These are phyloP conservation scores for Drosophila barbarae DNA, from an alignment of 2,888 invertebrate genomes.

Conservation along the genomic window DNA sequence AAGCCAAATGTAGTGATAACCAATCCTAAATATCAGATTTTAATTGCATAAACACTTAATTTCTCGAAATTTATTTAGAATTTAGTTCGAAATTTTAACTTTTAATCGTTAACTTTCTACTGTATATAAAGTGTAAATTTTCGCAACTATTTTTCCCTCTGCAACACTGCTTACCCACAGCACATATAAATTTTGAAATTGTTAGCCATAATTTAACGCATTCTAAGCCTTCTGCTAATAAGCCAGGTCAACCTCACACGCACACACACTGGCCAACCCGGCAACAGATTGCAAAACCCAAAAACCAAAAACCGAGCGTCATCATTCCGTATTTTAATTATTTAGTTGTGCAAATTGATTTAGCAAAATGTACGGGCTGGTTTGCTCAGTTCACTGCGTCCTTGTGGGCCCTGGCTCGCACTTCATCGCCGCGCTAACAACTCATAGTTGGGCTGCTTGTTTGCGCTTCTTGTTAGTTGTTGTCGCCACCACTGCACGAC, in stretches of 20 bases:
- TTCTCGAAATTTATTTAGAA: too few relatives aligned
- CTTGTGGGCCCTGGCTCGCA: conserved; percentile 26
- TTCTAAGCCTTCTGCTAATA: conserved; percentile 38
- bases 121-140: neutral
- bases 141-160: too few relatives aligned
- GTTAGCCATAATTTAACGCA: conserved; percentile 40
- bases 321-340: conserved; percentile 48
- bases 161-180: neutral
- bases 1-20: neutral
- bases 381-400: conserved; percentile 8
- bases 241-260: conserved; percentile 29
- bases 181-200: conserved; percentile 26
- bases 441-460: conserved; percentile 37
- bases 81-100: too few relatives aligned
- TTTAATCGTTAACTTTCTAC: neutral
- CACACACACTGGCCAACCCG: neutral
- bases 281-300: conserved; percentile 32
- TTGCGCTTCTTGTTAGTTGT: conserved; percentile 46
- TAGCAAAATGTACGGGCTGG: conserved; percentile 32
- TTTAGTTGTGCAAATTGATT: conserved; percentile 47
- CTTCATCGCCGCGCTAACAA: conserved; percentile 36
- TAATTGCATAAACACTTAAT: too few relatives aligned
- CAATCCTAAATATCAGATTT: neutral
- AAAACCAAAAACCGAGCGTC: conserved; percentile 19
- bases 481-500: conserved; percentile 7